These are phyloP conservation scores for Rhopalosiphum nymphaeae DNA, from an alignment of 2,888 invertebrate genomes.

Conservation along the genomic window DNA sequence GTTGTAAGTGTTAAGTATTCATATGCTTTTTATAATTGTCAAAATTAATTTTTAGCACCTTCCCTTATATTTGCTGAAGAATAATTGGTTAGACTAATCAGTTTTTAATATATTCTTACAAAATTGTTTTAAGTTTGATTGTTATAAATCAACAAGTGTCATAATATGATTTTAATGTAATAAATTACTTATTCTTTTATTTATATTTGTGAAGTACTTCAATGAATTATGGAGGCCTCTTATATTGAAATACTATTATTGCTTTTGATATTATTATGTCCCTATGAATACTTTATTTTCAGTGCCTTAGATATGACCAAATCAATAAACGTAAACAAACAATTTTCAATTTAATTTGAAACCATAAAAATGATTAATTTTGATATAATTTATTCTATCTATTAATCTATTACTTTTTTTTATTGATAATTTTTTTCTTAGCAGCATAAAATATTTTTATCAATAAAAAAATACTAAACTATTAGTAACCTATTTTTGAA, in stretches of 20 bases:
- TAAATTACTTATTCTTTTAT: not conserved
- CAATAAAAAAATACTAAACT: no score
- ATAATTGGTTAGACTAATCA: not conserved
- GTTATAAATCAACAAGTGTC: not conserved
- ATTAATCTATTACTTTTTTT: no score
- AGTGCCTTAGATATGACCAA: not conserved
- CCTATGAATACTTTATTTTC: not conserved
- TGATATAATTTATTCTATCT: no score
- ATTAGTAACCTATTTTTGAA: no score
- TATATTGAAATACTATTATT: not conserved
- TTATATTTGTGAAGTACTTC: not conserved
- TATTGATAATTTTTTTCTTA: no score
- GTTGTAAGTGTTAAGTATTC: not conserved
- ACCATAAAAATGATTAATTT: not conserved
- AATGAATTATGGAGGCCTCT: not conserved
- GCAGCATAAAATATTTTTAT: no score
- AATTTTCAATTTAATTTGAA: not conserved
- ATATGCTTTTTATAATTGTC: not conserved
- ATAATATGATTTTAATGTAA: not conserved
- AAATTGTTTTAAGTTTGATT: not conserved
- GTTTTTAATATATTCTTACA: not conserved
- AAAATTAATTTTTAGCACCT: not conserved
- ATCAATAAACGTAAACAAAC: not conserved
- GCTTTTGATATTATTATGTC: not conserved
- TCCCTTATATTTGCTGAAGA: not conserved